These are phyloP conservation scores for Cepaea nemoralis DNA, from an alignment of 1,140 invertebrate species.

Conservation along the genomic window DNA sequence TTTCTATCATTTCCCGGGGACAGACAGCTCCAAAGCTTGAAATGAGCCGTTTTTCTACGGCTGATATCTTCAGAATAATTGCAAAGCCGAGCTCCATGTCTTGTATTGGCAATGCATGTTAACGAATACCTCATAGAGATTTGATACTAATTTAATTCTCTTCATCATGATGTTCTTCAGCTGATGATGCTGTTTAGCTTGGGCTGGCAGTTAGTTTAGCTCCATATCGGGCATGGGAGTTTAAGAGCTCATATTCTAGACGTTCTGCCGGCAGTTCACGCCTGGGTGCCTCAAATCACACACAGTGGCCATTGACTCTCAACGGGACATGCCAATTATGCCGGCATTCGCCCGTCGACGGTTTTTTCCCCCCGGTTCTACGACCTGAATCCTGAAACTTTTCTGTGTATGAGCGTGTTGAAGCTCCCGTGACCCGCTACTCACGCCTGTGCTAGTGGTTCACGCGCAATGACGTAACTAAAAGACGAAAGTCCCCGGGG, in stretches of 20 bases:
- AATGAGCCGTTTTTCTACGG: not conserved
- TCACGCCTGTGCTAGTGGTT: not conserved
- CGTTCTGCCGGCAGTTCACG: not conserved
- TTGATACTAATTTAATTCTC: slow-evolving; percentile 12
- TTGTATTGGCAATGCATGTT: not conserved
- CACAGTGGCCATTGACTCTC: not conserved
- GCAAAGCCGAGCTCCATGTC: not conserved
- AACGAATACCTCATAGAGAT: not conserved
- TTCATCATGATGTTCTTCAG: not conserved
- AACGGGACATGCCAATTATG: not conserved
- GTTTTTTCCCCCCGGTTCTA: not conserved
- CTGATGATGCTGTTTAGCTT: not conserved
- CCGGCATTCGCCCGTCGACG: not conserved
- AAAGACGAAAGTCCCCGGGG: not conserved
- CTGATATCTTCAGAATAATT: slow-evolving; percentile 1
- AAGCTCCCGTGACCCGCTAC: not conserved
- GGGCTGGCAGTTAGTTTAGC: not conserved
- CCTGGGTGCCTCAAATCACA: not conserved
- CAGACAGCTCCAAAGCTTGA: not conserved
- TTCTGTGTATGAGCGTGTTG: not conserved
- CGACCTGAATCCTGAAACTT: not conserved
- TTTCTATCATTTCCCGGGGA: not conserved
- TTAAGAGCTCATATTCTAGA: not conserved
- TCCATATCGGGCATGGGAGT: not conserved
- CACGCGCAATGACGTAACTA: slow-evolving; percentile 14